These are phyloP conservation scores for Picathartes gymnocephalus DNA, from an alignment of 2,113 vertebrate genomes.

Conservation along the genomic window DNA sequence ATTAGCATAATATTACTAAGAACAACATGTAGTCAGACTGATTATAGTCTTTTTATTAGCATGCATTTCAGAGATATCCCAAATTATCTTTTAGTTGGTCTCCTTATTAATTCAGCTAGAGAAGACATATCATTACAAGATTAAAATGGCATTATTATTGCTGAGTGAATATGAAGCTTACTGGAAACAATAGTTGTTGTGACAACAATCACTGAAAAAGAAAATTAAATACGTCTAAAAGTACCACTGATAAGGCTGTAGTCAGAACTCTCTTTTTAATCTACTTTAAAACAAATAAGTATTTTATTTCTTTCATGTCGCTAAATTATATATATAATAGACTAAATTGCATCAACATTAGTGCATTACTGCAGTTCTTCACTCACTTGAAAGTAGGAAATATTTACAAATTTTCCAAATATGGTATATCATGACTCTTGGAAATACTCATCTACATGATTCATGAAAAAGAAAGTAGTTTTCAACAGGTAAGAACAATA, in stretches of 20 bases:
- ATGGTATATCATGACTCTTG: background rate
- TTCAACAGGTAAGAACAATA: constrained; percentile 21
- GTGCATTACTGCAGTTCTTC: background rate
- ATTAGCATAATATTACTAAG: constrained; percentile 39
- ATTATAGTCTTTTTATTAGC: constrained; percentile 49
- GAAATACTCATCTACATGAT: background rate
- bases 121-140: constrained; percentile 56
- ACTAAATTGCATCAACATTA: constrained; percentile 22
- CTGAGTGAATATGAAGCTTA: constrained; percentile 49
- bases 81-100: constrained; percentile 57
- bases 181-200: constrained; percentile 66
- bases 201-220: constrained; percentile 61
- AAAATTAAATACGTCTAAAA: constrained; percentile 63
- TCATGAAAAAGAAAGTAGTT: background rate
- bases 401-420: constrained; percentile 32
- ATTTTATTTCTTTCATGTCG: background rate
- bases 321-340: constrained; percentile 27
- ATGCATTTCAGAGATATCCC: constrained; percentile 26
- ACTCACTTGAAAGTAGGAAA: background rate
- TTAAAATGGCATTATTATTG: constrained; percentile 59
- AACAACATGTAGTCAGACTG: background rate
- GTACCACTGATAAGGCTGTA: constrained; percentile 50
- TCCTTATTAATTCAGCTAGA: constrained; percentile 63
- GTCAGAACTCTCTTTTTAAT: constrained; percentile 51
- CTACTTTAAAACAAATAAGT: constrained; percentile 30